A percentile compares a stretch with the other conserved stretches of the same genome.
Evolutionary conservation across 2,888 invertebrate species (phyloP).

Genomic region (Cheilosia vulpina): DNA sequence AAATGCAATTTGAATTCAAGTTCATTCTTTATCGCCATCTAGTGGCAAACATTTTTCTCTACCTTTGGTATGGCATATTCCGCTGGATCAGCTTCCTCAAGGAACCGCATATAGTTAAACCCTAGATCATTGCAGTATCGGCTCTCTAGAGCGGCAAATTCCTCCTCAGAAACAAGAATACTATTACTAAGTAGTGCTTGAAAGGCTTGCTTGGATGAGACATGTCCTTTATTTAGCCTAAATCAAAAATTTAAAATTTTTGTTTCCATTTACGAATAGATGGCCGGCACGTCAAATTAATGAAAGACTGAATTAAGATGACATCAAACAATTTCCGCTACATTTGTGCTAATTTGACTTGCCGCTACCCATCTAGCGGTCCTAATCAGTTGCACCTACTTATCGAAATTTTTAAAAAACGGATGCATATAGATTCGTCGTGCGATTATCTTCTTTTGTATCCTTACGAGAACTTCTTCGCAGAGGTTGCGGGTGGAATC

Average conservation of each 20-base stretch:
- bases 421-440: constrained; percentile 87
- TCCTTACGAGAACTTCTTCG: constrained; percentile 86
- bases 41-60: neutral
- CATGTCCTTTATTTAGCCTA: constrained; percentile 89
- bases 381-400: constrained; percentile 82
- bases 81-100: constrained; percentile 86
- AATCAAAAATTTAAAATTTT: constrained; percentile 23
- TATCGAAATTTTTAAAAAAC: constrained; percentile 89
- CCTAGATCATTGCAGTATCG: constrained; percentile 90
- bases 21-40: neutral
- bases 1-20: neutral
- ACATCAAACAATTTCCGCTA: no score
- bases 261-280: no score
- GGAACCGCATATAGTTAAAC: constrained; percentile 89
- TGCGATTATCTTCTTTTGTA: constrained; percentile 86
- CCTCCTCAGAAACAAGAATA: constrained; percentile 87
- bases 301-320: no score
- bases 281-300: no score
- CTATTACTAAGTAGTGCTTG: constrained; percentile 89
- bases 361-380: no score
- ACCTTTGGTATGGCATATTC: constrained; percentile 81
- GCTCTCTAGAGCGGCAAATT: constrained; percentile 88
- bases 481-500: constrained; percentile 84
- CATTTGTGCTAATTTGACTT: no score
- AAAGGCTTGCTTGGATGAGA: constrained; percentile 88